Conservation (phyloP, 2,113 vertebrate genomes). For the Peromyscus californicus region DNA sequence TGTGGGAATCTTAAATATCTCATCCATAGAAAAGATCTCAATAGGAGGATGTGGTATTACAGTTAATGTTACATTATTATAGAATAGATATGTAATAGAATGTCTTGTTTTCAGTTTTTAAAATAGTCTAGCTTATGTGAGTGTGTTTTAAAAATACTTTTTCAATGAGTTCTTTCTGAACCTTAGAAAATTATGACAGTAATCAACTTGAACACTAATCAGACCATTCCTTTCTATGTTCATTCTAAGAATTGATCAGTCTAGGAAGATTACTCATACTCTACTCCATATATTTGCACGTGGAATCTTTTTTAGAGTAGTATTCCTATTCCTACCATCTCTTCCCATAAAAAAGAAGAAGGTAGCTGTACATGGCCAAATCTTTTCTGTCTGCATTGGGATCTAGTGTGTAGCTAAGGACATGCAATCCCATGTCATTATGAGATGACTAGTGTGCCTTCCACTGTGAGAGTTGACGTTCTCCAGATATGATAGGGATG, state of each 20-base stretch:
- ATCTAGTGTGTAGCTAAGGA: not conserved
- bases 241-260: not conserved
- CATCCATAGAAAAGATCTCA: not conserved
- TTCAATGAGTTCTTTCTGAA: slow-evolving; percentile 2
- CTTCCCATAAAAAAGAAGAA: not conserved
- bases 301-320: not conserved
- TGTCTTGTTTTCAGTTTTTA: slow-evolving; percentile 11
- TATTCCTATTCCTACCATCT: not conserved
- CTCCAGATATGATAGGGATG: not conserved
- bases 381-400: not conserved
- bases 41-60: not conserved
- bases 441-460: too few relatives aligned
- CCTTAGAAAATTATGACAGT: slow-evolving; percentile 34
- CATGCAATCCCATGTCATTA: not conserved
- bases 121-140: not conserved
- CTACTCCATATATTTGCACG: not conserved
- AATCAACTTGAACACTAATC: not conserved
- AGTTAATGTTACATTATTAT: not conserved
- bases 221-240: not conserved
- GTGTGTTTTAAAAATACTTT: not conserved
- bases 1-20: not conserved
- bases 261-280: not conserved
- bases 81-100: slow-evolving; percentile 1
- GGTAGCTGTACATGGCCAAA: not conserved
- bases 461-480: not conserved